Evolutionary conservation across 2,797 vertebrate genomes (phyloP).

Genomic region (Spinus olivaceus): DNA sequence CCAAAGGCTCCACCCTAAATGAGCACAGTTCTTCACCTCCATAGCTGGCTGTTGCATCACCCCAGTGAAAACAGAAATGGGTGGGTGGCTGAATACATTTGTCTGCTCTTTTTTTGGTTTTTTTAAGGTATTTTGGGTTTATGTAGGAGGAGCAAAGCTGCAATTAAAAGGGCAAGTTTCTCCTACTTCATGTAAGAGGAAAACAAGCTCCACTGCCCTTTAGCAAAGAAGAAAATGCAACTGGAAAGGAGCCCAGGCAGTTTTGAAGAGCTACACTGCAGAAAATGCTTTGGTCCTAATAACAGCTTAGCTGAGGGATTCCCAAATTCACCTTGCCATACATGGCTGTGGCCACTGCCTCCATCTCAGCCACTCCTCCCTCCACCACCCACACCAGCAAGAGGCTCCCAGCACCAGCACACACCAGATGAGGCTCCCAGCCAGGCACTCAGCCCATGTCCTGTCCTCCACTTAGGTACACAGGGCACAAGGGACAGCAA

Average conservation of each 20-base stretch:
- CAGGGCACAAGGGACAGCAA: neutral
- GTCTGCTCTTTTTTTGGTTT: neutral
- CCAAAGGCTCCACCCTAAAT: neutral
- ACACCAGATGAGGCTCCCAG: neutral
- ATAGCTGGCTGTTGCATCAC: conserved; percentile 3
- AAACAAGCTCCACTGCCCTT: neutral
- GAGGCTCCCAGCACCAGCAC: neutral
- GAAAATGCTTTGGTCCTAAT: neutral
- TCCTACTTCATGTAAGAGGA: neutral
- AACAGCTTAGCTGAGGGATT: neutral
- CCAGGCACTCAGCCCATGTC: neutral
- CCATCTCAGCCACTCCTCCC: neutral
- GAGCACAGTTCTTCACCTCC: neutral
- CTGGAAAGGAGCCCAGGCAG: neutral
- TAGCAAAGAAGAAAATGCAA: neutral
- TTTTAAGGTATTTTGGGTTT: neutral
- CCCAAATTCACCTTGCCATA: neutral
- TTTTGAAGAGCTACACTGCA: neutral
- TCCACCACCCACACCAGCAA: neutral
- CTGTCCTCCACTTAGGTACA: neutral
- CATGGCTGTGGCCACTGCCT: neutral
- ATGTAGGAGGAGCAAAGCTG: neutral
- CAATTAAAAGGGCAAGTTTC: neutral
- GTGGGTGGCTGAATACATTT: neutral
- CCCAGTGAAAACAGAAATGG: neutral